These are phyloP conservation scores for Acleris cristana DNA, from an alignment of 2,888 invertebrate genomes.

Conservation along the genomic window DNA sequence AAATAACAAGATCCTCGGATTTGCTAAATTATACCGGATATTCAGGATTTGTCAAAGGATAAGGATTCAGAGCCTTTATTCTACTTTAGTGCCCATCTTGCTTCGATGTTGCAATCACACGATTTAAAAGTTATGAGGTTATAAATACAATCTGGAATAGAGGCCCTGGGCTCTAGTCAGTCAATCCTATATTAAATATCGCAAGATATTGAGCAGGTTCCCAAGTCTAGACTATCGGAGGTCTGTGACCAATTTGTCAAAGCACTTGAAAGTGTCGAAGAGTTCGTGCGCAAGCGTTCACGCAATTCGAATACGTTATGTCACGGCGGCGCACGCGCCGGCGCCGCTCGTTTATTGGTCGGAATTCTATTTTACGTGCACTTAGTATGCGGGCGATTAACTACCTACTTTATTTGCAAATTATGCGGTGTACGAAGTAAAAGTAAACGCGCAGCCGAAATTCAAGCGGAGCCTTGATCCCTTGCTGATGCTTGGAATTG, in stretches of 20 bases:
- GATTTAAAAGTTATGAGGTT: too few species aligned
- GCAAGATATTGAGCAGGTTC: conserved; percentile 2
- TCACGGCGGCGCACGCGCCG: conserved; percentile 18
- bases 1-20: conserved; percentile 9
- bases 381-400: conserved; percentile 29
- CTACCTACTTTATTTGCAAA: conserved; percentile 28
- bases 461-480: conserved; percentile 20
- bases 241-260: conserved; percentile 29
- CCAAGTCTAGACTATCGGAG: background rate
- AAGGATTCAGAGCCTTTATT: background rate
- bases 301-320: conserved; percentile 33
- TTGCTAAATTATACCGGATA: background rate
- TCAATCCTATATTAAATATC: background rate
- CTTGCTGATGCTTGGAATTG: conserved; percentile 14
- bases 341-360: conserved; percentile 1
- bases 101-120: too few species aligned
- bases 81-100: too few species aligned
- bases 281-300: conserved; percentile 10
- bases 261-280: conserved; percentile 25
- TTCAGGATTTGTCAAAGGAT: background rate
- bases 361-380: conserved; percentile 19
- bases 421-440: conserved; percentile 29
- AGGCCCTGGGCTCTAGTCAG: background rate
- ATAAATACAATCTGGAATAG: too few species aligned
- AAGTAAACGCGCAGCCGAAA: conserved; percentile 28